Percentiles rank a stretch among this genome's conserved stretches.
phyloP scores from a whole-genome alignment of 2,888 invertebrate genomes.

The Ornithoptera priamus region DNA sequence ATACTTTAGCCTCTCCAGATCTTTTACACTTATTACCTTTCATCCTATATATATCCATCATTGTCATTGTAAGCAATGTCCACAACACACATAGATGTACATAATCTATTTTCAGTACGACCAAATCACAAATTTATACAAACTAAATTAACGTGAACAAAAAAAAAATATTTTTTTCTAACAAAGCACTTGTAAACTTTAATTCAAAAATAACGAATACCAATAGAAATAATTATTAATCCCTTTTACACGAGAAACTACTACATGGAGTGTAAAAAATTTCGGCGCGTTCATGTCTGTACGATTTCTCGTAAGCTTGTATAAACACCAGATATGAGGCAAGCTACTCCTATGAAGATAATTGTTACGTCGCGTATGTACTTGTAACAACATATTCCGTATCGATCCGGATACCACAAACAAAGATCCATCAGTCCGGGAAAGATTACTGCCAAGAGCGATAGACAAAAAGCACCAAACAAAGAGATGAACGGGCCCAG shows the following conservation, averaged over 20 bases:
- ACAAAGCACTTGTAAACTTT: background rate
- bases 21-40: too few relatives aligned
- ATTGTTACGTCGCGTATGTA: conserved; percentile 47
- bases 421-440: conserved; percentile 81
- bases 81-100: too few relatives aligned
- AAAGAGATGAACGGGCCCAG: conserved; percentile 87
- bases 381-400: conserved; percentile 46
- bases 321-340: conserved; percentile 51
- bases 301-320: conserved; percentile 51
- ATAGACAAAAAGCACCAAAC: conserved; percentile 93
- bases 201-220: background rate
- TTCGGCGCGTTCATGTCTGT: background rate
- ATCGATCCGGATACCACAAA: conserved; percentile 57
- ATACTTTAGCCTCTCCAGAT: too few relatives aligned
- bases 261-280: background rate
- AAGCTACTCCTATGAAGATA: conserved; percentile 41
- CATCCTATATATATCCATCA: too few relatives aligned
- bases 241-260: background rate
- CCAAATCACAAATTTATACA: background rate
- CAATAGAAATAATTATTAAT: background rate
- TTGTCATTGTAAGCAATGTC: too few relatives aligned
- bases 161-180: background rate
- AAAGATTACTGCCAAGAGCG: conserved; percentile 90
- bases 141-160: background rate
- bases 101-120: too few relatives aligned